Evolutionary conservation across 1,140 invertebrate genomes (phyloP), one percentile per base, ranked within the genome.

Genomic region (Brachionus calyciflorus): DNA sequence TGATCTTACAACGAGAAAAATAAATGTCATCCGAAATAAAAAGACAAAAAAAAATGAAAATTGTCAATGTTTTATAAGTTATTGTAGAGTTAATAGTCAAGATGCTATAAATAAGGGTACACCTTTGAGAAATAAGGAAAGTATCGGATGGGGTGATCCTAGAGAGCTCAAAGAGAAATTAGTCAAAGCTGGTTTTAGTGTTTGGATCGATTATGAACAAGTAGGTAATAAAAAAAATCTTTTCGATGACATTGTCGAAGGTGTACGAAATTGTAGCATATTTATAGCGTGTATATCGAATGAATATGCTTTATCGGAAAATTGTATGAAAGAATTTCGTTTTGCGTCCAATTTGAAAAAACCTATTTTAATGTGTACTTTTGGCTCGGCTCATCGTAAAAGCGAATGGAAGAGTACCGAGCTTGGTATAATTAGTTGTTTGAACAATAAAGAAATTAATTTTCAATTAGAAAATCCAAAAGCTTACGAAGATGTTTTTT

Each of bases 141-240:
- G 69, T 21, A 63, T 84, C 12, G 83, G 83, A 0, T 82, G 79
- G 77, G 82, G 80, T 14, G 83, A 84, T 65, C 83, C 83, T 4
- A 73, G 83, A 14, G 78, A 80, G 3, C 76, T 84, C 26, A 84
- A 76, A 60, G 17, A 14, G 10, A 6, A 17, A 10, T 40, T 76
- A 1, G 80, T 82, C 57, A 77, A 80, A 51, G 73, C 79, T 28
- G 81, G 81, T 1, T 79, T 83, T 7, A 77, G 55, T 7, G 81
- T 81, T 51, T 84, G 83, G 83, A 78, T 84, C 10, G 83, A 84
- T 73, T 76, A 33, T 76, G 48, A 55, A 28, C 49, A 55, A 37
- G 48, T 76, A 21, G 49, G 70, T 6, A 76, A 24, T 3, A 76
- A 83, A 78, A 78, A 73, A 78, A 82, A 82, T 30, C 57, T 83